Evolutionary conservation across 2,888 invertebrate genomes (phyloP).

Genomic region (Crepidodera aurea): DNA sequence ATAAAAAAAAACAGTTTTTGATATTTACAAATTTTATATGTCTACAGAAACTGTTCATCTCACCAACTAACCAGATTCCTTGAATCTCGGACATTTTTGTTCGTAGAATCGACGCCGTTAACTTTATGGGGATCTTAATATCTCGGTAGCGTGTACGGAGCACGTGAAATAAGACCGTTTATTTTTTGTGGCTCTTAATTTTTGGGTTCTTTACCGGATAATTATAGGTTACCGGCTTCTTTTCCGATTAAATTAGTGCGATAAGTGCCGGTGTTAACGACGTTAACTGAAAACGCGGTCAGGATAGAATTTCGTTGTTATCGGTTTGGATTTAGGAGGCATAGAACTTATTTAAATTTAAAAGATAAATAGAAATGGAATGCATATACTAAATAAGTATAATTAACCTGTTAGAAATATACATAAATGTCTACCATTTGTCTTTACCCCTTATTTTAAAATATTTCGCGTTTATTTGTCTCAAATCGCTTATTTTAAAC

Average conservation of each 20-base stretch:
- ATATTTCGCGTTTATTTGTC: no score
- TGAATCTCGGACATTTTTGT: slow-evolving; percentile 22
- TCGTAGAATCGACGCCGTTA: slow-evolving; percentile 32
- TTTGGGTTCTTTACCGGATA: slow-evolving; percentile 2
- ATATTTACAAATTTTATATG: no score
- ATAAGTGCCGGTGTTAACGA: slow-evolving; percentile 1
- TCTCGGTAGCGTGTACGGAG: slow-evolving; percentile 11
- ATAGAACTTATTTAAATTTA: neutral
- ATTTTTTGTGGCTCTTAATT: slow-evolving; percentile 4
- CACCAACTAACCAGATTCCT: no score
- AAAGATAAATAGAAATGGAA: no score
- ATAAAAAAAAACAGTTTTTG: no score
- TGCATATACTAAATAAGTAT: no score
- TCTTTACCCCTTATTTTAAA: no score
- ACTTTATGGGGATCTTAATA: slow-evolving; percentile 8
- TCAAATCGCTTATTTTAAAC: no score
- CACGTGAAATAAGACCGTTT: slow-evolving; percentile 26
- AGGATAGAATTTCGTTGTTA: neutral
- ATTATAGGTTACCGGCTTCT: slow-evolving; percentile 1
- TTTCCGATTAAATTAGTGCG: neutral
- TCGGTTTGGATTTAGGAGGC: neutral
- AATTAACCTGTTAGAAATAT: no score
- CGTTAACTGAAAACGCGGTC: neutral
- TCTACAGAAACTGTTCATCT: no score
- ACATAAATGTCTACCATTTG: no score